Conservation (phyloP, 1,140 invertebrate species). For the Episyrphus balteatus region DNA sequence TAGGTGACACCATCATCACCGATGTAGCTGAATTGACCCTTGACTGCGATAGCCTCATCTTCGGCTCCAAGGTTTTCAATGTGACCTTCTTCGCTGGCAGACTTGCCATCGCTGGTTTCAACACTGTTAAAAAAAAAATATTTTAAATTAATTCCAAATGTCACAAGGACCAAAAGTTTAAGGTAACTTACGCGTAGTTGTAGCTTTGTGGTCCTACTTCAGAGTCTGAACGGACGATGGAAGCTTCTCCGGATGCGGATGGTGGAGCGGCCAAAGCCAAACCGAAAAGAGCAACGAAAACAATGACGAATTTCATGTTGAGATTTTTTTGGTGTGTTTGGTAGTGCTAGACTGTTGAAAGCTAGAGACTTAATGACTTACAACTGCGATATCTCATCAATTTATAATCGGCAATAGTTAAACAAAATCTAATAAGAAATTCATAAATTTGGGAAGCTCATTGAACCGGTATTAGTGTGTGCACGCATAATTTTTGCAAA, state of each 20-base stretch:
- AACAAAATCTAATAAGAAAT: too few species aligned
- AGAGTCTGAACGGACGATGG: conserved; percentile 23
- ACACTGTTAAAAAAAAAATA: not conserved
- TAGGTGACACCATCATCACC: conserved; percentile 48
- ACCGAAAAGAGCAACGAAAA: conserved; percentile 9
- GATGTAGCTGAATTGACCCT: conserved; percentile 51
- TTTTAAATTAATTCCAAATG: not conserved
- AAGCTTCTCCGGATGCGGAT: conserved; percentile 23
- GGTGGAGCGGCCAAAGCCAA: conserved; percentile 5
- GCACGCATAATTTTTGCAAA: too few species aligned
- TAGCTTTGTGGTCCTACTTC: conserved; percentile 33
- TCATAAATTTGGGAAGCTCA: too few species aligned
- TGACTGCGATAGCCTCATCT: conserved; percentile 35
- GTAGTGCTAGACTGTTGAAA: not conserved
- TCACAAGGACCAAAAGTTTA: not conserved
- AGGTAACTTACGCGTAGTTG: conserved; percentile 28
- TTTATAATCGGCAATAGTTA: too few species aligned
- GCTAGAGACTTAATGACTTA: too few species aligned
- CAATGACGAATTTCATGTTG: conserved; percentile 25
- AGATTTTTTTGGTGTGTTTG: conserved; percentile 4
- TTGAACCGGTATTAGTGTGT: too few species aligned
- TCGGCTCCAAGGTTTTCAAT: conserved; percentile 42
- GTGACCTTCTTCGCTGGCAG: conserved; percentile 45
- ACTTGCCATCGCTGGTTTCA: conserved; percentile 53
- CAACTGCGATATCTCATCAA: too few species aligned